phyloP scores from a whole-genome alignment of 2,888 invertebrate genomes.

The Clusia tigrina region DNA sequence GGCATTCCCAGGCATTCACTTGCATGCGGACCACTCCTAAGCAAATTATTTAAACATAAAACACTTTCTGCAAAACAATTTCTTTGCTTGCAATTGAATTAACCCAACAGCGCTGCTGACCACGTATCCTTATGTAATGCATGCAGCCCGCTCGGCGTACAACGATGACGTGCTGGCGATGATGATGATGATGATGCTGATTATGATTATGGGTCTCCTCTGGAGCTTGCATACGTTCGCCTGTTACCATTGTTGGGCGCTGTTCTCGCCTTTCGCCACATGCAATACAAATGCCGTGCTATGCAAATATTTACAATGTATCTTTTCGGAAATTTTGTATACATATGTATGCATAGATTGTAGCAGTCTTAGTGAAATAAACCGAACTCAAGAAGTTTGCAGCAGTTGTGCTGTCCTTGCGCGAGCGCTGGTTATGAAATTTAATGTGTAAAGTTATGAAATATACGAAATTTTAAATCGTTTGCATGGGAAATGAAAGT shows the following conservation, averaged over 20 bases:
- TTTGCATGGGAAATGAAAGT: background rate
- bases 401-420: background rate
- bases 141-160: no score
- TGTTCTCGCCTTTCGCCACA: no score
- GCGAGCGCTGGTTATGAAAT: conserved; percentile 1
- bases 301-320: conserved; percentile 28
- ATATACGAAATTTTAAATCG: background rate
- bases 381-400: background rate
- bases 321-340: conserved; percentile 14
- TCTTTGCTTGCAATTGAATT: conserved; percentile 26
- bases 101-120: conserved; percentile 20
- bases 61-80: conserved; percentile 21
- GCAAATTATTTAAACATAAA: conserved; percentile 26
- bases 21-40: no score
- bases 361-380: no score
- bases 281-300: conserved; percentile 3
- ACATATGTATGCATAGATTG: no score
- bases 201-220: no score
- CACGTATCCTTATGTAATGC: no score
- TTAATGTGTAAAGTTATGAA: conserved; percentile 4
- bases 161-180: no score
- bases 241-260: no score
- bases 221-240: no score
- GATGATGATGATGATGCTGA: no score
- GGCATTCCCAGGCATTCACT: no score